These are phyloP conservation scores for Megaleporinus macrocephalus DNA, from an alignment of 2,113 vertebrate species.

Conservation along the genomic window DNA sequence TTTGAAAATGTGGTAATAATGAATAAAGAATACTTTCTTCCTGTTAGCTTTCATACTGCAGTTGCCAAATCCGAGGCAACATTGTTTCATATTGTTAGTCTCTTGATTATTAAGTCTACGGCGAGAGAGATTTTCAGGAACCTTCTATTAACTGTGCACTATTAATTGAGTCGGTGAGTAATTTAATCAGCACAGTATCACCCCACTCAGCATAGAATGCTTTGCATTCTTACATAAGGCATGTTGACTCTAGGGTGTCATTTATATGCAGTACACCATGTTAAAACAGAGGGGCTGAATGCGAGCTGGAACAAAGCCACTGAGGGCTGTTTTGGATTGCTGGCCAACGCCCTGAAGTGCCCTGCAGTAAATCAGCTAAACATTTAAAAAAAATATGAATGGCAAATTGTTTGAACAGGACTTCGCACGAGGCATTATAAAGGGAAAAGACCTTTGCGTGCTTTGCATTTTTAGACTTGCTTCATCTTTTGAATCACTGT, in stretches of 20 bases:
- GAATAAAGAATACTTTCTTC: too few species aligned
- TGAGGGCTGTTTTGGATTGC: constrained; percentile 49
- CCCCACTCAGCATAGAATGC: not conserved
- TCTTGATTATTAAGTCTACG: not conserved
- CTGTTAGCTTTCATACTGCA: too few species aligned
- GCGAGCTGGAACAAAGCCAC: constrained; percentile 65
- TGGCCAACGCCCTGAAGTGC: constrained; percentile 29
- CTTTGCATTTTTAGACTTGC: not conserved
- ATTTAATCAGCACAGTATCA: not conserved
- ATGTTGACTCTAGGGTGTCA: constrained; percentile 52
- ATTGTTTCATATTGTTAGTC: not conserved
- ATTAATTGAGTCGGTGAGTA: not conserved
- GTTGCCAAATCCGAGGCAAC: not conserved
- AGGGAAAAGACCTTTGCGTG: not conserved
- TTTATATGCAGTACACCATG: constrained; percentile 27
- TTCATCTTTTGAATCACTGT: constrained; percentile 29
- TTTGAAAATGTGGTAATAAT: too few species aligned
- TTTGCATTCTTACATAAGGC: constrained; percentile 54
- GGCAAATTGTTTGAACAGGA: constrained; percentile 29
- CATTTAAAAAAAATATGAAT: constrained; percentile 25
- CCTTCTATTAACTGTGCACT: not conserved
- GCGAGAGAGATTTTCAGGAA: not conserved
- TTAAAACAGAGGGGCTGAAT: constrained; percentile 59
- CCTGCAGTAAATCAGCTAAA: constrained; percentile 37
- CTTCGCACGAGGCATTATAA: not conserved